Percentiles rank a stretch among this genome's conserved stretches.
phyloP scores from a whole-genome alignment of 1,140 invertebrate genomes.

The Rhynchophorus ferrugineus region DNA sequence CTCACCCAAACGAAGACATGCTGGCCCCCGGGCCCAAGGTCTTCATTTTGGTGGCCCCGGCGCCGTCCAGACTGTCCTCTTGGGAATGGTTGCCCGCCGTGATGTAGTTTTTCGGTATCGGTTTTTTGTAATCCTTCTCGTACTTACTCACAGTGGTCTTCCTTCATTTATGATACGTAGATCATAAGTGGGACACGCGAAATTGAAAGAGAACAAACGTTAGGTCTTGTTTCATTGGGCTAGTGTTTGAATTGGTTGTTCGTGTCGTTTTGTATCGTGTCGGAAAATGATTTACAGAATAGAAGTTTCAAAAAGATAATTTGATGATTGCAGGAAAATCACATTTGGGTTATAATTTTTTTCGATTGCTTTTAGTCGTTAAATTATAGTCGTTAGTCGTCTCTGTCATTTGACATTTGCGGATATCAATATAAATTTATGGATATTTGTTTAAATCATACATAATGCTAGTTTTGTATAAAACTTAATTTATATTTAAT shows the following conservation, averaged over 20 bases:
- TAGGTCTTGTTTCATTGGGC: slow-evolving; percentile 4
- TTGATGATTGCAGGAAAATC: no score
- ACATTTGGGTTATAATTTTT: no score
- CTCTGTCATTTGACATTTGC: no score
- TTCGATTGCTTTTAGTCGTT: no score
- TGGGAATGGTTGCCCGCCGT: slow-evolving; percentile 62
- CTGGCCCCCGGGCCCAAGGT: slow-evolving; percentile 51
- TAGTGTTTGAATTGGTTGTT: neutral
- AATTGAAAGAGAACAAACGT: slow-evolving; percentile 19
- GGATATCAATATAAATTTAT: no score
- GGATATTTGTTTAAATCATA: no score
- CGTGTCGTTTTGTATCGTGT: neutral
- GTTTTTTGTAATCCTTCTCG: slow-evolving; percentile 80
- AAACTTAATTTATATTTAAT: no score
- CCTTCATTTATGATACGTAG: slow-evolving; percentile 44
- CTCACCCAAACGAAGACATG: slow-evolving; percentile 75
- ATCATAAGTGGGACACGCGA: slow-evolving; percentile 5
- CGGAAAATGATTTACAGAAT: neutral
- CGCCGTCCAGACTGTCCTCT: slow-evolving; percentile 65
- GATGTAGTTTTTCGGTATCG: slow-evolving; percentile 63
- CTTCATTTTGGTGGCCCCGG: slow-evolving; percentile 66
- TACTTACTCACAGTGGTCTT: slow-evolving; percentile 82
- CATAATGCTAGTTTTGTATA: no score
- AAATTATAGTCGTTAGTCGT: no score
- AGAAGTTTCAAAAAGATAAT: no score